Conservation (phyloP, 2,888 invertebrate species). For the Myathropa florea region DNA sequence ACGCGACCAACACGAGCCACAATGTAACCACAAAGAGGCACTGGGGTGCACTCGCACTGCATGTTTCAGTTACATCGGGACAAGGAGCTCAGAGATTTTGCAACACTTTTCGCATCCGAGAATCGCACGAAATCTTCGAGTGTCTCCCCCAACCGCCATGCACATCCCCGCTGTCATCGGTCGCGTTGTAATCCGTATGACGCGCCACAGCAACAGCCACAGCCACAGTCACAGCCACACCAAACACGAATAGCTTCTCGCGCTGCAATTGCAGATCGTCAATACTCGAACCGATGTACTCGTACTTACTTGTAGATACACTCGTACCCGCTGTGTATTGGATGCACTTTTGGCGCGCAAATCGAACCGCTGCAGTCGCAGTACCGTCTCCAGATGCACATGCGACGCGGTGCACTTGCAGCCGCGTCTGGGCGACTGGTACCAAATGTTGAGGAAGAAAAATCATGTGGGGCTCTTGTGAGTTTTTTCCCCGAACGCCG, state of each 20-base stretch:
- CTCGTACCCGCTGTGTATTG: neutral
- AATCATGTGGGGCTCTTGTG: conserved; percentile 78
- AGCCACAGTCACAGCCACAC: neutral
- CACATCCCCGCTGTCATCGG: conserved; percentile 37
- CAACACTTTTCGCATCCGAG: conserved; percentile 73
- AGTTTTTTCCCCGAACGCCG: conserved; percentile 75
- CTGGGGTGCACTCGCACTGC: conserved; percentile 80
- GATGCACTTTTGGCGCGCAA: conserved; percentile 65
- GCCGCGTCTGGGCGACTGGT: conserved; percentile 78
- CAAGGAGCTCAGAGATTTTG: conserved; percentile 80
- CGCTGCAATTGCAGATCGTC: conserved; percentile 26
- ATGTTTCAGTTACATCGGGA: conserved; percentile 81
- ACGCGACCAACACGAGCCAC: neutral
- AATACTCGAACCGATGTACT: conserved; percentile 1
- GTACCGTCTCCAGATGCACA: neutral
- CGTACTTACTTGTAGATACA: conserved; percentile 11
- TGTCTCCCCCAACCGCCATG: conserved; percentile 27
- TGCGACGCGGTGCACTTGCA: conserved; percentile 70
- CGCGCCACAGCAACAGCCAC: conserved; percentile 3
- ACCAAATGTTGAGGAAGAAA: conserved; percentile 81
- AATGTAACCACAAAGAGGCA: conserved; percentile 57
- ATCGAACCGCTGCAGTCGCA: conserved; percentile 15
- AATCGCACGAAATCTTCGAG: conserved; percentile 64
- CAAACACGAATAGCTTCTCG: neutral
- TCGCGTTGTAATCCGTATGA: conserved; percentile 39